Percentiles rank a stretch among this genome's conserved stretches.
Evolutionary conservation across 2,797 vertebrate genomes (phyloP).

Genomic region (Aplochiton taeniatus): DNA sequence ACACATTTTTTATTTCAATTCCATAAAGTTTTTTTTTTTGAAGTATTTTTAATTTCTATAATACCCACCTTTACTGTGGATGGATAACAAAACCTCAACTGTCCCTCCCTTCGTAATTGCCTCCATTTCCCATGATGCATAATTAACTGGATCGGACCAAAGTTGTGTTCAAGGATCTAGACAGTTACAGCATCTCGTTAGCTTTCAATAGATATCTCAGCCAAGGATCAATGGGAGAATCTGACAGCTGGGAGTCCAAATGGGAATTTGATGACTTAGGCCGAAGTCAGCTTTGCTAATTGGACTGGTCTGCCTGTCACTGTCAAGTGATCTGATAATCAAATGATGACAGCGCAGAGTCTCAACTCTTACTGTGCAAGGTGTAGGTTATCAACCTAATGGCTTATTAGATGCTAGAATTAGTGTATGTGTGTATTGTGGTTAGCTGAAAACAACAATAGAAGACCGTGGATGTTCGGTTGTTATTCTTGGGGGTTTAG

Average conservation of each 20-base stretch:
- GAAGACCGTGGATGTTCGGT: no score
- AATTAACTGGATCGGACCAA: slow-evolving; percentile 34
- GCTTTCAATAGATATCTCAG: slow-evolving; percentile 29
- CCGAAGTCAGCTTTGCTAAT: slow-evolving; percentile 55
- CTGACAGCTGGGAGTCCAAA: slow-evolving; percentile 52
- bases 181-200: slow-evolving; percentile 30
- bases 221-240: slow-evolving; percentile 49
- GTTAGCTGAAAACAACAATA: no score
- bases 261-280: slow-evolving; percentile 43
- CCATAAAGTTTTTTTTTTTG: no score
- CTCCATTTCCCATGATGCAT: slow-evolving; percentile 40
- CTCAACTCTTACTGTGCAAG: no score
- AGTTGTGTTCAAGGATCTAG: slow-evolving; percentile 6
- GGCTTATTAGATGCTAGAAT: no score
- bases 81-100: slow-evolving; percentile 21
- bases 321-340: slow-evolving; percentile 35
- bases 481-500: no score
- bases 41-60: no score
- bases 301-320: slow-evolving; percentile 62
- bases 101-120: slow-evolving; percentile 13
- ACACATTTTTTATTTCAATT: no score
- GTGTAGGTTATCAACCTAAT: no score
- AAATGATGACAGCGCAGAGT: slow-evolving; percentile 30
- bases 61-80: background rate
- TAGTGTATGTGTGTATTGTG: no score